Percentiles rank a stretch among this genome's conserved stretches.
Conservation (phyloP, 2,113 vertebrate species). For the Muscicapa adusta region DNA sequence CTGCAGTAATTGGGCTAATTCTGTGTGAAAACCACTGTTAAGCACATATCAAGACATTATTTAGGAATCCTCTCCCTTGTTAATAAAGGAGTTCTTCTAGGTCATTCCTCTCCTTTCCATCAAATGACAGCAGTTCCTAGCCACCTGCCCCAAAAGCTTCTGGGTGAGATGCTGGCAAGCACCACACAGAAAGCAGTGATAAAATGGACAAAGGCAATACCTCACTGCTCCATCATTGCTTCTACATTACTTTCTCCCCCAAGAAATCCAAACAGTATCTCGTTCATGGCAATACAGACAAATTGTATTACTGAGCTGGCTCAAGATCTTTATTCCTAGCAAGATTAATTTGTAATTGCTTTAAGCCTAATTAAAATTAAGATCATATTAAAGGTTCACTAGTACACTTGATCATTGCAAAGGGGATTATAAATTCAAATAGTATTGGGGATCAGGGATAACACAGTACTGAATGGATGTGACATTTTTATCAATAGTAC, state of each 20-base stretch:
- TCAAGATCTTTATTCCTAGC: conserved; percentile 21
- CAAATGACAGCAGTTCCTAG: not conserved
- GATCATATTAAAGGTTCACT: conserved; percentile 42
- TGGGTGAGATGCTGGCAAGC: not conserved
- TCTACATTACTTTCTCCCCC: not conserved
- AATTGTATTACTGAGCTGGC: not conserved
- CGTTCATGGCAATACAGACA: not conserved
- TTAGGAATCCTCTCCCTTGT: not conserved
- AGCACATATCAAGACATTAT: not conserved
- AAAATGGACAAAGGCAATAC: not conserved
- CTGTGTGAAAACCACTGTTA: not conserved
- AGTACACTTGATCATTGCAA: conserved; percentile 17
- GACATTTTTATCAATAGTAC: conserved; percentile 6
- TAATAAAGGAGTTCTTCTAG: not conserved
- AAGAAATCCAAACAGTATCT: not conserved
- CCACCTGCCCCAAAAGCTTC: not conserved
- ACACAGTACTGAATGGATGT: not conserved
- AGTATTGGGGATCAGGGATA: not conserved
- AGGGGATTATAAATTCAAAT: conserved; percentile 27
- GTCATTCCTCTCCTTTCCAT: not conserved
- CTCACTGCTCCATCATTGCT: not conserved
- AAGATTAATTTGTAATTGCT: conserved; percentile 55
- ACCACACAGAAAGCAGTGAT: not conserved
- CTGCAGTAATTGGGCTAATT: not conserved
- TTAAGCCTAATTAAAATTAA: conserved; percentile 66